phyloP scores from a whole-genome alignment of 2,797 vertebrate species.

The Liasis olivaceus region DNA sequence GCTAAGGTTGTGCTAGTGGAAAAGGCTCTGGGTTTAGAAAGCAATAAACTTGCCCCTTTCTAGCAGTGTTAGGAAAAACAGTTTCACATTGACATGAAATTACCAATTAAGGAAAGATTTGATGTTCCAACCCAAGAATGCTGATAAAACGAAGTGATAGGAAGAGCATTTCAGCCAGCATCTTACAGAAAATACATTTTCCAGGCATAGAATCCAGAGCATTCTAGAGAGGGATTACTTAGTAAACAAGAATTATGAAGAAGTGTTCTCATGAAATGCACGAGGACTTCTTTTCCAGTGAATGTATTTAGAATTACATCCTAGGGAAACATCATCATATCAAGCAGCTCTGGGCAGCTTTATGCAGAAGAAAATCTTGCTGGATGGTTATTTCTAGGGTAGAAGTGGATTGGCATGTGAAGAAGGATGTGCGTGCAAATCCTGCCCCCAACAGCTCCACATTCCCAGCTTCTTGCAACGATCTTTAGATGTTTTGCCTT shows the following conservation, averaged over 20 bases:
- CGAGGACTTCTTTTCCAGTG: neutral
- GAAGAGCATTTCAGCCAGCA: conserved; percentile 63
- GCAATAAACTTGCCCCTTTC: neutral
- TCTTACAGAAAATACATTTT: conserved; percentile 75
- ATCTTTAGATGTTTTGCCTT: neutral
- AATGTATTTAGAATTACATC: neutral
- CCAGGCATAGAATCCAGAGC: conserved; percentile 63
- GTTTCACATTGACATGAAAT: conserved; percentile 46
- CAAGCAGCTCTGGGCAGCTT: neutral
- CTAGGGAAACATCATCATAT: neutral
- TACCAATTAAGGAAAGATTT: conserved; percentile 62
- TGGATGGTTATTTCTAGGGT: neutral
- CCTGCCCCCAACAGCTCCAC: neutral
- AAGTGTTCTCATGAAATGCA: neutral
- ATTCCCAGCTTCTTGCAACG: neutral
- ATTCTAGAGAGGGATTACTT: conserved; percentile 64
- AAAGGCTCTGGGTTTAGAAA: neutral
- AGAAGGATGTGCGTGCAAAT: neutral
- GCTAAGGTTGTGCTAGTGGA: neutral
- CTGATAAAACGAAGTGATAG: conserved; percentile 45
- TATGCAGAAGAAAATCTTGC: neutral
- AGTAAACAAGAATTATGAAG: neutral
- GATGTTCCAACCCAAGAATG: conserved; percentile 64
- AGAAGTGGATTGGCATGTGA: neutral
- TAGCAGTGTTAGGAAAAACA: conserved; percentile 40